Base-by-base conservation (phyloP, 2,888 invertebrate species). In the Endotricha flammealis region DNA sequence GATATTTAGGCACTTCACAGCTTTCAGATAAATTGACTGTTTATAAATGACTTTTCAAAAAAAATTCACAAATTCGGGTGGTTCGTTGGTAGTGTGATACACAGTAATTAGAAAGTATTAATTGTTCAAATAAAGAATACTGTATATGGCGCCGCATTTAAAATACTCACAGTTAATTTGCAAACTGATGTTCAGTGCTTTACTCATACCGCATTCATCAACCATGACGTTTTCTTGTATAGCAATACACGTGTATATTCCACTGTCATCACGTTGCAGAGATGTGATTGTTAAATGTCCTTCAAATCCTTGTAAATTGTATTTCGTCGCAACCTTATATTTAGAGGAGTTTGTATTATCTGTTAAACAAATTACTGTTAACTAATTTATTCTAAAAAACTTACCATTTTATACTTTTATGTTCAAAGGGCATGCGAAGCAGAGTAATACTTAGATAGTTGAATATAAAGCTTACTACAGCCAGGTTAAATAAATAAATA, bases 141-240 rank as follows among this genome's bases (percentile, higher is more conserved):
- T n/a, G n/a, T n/a, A n/a, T n/a, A n/a, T n/a, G n/a, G n/a, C n/a
- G n/a, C n/a, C n/a, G n/a, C n/a, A n/a, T n/a, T n/a, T 20, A 32
- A 32, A n/a, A 32, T 40, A 70, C 82, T 69, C 44, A 83, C 83
- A 58, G 41, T 73, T 78, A 1, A 85, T 67, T 36, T 68, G 58
- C 4, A 85, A 40, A 1, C 69, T 71, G 1, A 83, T 65, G 44
- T 82, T 75, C 8, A 60, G 46, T 3, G 12, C 40, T 2, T 53
- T 53, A 1, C 29, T 46, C 8, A 57, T 40, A 2, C 13, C 40
- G 36, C 82, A 83, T 6, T 64, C 50, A 0, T 63, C 61, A 6
- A 57, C 35, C 0, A 43, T 33, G 0, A 44, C 38, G 14, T 47
- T 70, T n/a, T 68, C 58, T 39, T 85, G 83, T 2, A 65, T 41